Base-by-base conservation (phyloP, 2,888 invertebrate genomes). In the Athetis lepigone region DNA sequence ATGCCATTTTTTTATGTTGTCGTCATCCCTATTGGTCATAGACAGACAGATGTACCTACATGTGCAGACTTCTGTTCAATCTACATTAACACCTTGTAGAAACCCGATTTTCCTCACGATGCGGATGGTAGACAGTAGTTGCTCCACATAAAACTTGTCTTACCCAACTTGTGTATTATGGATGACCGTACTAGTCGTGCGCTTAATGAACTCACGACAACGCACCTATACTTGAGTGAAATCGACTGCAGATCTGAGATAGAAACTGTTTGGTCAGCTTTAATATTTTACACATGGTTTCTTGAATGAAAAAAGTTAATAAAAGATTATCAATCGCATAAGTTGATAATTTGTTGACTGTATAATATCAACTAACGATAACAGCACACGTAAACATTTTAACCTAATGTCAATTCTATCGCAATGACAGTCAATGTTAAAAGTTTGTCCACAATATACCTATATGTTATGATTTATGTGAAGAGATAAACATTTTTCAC, bases 141-240 rank as follows among this genome's bases (percentile, higher is more conserved):
- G 70, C 40, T 54, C 73, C 57, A 73, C 54, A 68, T 68, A 68
- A 60, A 73, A 52, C 68, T 42, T 39, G 54, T 65, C 46, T 40
- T 16, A 9, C 39, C 36, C 13, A 16, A 33, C 39, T 64, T 36
- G 36, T 46, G 8, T 33, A 39, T 45, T 40, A 64, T 36, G 8
- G 56, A 29, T 49, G 27, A 33, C 36, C 27, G 8, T 54, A 66
- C 36, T 29, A 33, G 49, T 45, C 67, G 39, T 54, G 43, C 39
- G 43, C 51, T 9, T 72, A 54, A 58, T 37, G 27, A 49, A 37
- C 27, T 66, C 57, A 59, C 54, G 54, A 46, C 45, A 25, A 18
- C 29, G 9, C n/a, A n/a, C n/a, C n/a, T 54, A 8, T 46, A n/a
- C 50, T 40, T 45, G 18, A 50, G 33, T 39, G 27, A 37, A 27